Conservation (phyloP, 1,140 invertebrate genomes). For the Drosophila jambulina region DNA sequence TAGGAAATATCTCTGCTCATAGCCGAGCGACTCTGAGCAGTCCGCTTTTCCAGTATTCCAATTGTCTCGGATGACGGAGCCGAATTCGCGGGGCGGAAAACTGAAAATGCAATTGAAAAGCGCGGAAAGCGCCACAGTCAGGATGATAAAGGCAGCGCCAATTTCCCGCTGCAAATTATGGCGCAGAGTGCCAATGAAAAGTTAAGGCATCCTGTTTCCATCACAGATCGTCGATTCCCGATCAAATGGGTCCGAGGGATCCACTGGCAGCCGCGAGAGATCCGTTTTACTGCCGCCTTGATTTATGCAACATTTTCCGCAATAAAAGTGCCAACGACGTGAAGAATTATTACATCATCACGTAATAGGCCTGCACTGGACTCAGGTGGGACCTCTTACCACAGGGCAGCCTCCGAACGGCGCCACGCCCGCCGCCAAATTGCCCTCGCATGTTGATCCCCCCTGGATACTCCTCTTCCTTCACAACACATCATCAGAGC, state of each 20-base stretch:
- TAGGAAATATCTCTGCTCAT: constrained; percentile 51
- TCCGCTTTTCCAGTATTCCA: constrained; percentile 41
- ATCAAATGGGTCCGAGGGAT: not conserved
- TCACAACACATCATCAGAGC: constrained; percentile 5
- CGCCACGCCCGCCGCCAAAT: constrained; percentile 77
- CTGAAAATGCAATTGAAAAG: constrained; percentile 41
- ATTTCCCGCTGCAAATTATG: constrained; percentile 63
- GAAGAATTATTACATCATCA: constrained; percentile 83
- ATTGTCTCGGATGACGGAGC: constrained; percentile 64
- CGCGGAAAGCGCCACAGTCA: constrained; percentile 1
- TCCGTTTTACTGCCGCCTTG: constrained; percentile 77
- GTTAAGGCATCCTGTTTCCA: constrained; percentile 69
- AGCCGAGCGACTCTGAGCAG: constrained; percentile 38
- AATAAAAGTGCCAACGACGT: constrained; percentile 77
- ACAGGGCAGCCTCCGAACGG: constrained; percentile 25
- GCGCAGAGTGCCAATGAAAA: constrained; percentile 61
- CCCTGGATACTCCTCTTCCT: not conserved
- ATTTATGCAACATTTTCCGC: constrained; percentile 81
- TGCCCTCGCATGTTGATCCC: constrained; percentile 56
- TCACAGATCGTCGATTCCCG: constrained; percentile 10
- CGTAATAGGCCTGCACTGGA: constrained; percentile 65
- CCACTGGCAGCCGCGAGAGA: constrained; percentile 44
- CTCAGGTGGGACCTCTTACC: constrained; percentile 23
- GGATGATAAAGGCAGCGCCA: constrained; percentile 23
- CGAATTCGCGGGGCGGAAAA: constrained; percentile 40